Conservation (phyloP, 2,797 vertebrate species). For the Mus spretus region DNA sequence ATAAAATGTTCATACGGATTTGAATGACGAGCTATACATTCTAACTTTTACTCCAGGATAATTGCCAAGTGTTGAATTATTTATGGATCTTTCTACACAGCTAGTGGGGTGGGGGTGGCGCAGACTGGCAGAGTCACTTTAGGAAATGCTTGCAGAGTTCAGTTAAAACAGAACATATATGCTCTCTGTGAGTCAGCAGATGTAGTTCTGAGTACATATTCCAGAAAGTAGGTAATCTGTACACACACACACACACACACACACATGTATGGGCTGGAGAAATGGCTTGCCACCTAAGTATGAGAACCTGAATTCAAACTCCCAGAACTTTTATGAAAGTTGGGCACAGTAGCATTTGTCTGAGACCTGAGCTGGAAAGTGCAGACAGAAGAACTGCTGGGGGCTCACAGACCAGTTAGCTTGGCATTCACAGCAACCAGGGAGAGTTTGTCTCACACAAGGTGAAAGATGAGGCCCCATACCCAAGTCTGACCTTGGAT, state of each 20-base stretch:
- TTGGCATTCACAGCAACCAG: not conserved
- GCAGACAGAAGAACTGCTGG: not conserved
- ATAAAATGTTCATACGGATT: slow-evolving; percentile 63
- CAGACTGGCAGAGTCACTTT: not conserved
- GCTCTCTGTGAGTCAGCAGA: not conserved
- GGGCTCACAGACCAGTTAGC: not conserved
- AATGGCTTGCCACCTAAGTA: not conserved
- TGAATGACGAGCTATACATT: slow-evolving; percentile 52
- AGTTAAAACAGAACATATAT: slow-evolving; percentile 18
- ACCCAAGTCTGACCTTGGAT: not conserved
- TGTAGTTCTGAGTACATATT: slow-evolving; percentile 5
- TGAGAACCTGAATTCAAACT: not conserved
- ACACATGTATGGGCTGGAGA: not conserved
- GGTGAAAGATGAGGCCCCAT: not conserved
- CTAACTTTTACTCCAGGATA: slow-evolving; percentile 57
- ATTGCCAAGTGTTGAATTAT: slow-evolving; percentile 50
- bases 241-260: not conserved
- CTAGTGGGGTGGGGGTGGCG: not conserved
- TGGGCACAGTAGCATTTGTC: not conserved
- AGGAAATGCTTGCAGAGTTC: slow-evolving; percentile 30
- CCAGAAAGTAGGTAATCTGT: slow-evolving; percentile 50
- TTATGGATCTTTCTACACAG: slow-evolving; percentile 8
- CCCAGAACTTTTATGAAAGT: not conserved
- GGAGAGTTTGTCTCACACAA: not conserved
- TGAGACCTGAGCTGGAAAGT: not conserved